These are phyloP conservation scores for Numenius arquata DNA, from an alignment of 2,113 vertebrate species.

Conservation along the genomic window DNA sequence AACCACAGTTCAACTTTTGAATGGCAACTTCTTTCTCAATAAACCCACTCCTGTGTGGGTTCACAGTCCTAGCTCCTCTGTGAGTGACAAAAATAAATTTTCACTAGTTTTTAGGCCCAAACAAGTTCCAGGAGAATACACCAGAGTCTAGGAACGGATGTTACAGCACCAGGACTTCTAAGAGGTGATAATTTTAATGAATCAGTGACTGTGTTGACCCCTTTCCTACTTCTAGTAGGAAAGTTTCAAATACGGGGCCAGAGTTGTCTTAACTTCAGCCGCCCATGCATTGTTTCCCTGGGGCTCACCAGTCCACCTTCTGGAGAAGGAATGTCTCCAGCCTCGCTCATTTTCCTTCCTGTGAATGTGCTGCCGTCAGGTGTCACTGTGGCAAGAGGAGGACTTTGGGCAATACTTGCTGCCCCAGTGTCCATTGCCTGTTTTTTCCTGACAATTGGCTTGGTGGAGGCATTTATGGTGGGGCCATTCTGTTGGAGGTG, in stretches of 20 bases:
- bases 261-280: background rate
- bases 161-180: background rate
- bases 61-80: constrained; percentile 29
- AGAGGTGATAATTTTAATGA: background rate
- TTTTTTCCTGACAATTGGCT: background rate
- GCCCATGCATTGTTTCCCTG: background rate
- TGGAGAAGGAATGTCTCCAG: background rate
- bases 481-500: background rate
- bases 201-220: background rate
- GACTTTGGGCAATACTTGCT: background rate
- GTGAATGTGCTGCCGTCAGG: background rate
- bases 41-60: constrained; percentile 61
- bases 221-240: background rate
- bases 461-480: background rate
- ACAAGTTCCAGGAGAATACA: background rate
- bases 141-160: background rate
- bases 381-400: background rate
- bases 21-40: constrained; percentile 65
- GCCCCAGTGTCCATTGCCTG: background rate
- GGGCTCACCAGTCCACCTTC: background rate
- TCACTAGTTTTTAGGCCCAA: background rate
- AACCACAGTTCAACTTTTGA: constrained; percentile 58
- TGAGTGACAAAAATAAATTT: constrained; percentile 45
- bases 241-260: background rate
- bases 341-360: background rate